These are phyloP conservation scores for Indri indri DNA, from an alignment of 2,113 vertebrate genomes.

Conservation along the genomic window DNA sequence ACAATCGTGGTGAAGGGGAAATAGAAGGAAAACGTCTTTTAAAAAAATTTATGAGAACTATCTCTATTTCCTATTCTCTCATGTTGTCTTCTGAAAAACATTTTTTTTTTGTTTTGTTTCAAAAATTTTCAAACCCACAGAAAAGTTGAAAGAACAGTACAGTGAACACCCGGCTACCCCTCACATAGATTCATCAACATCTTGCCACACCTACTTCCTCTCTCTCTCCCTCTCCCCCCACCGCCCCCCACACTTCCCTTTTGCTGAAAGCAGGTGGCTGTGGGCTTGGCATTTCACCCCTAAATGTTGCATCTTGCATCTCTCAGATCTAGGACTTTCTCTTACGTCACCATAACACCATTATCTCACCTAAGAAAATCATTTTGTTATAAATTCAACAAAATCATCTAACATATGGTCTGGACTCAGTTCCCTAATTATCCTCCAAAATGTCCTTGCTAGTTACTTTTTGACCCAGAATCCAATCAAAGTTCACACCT, in stretches of 20 bases:
- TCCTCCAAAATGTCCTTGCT: background rate
- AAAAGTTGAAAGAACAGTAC: background rate
- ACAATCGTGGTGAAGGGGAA: background rate
- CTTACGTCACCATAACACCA: background rate
- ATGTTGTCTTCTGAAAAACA: background rate
- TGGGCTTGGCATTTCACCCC: background rate
- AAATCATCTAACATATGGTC: background rate
- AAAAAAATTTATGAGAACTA: background rate
- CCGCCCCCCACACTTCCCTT: background rate
- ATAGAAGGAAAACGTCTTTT: background rate
- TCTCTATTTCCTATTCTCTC: background rate
- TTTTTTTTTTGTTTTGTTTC: background rate
- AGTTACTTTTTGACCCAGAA: background rate
- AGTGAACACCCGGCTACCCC: background rate
- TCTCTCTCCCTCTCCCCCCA: background rate
- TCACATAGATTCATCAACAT: background rate
- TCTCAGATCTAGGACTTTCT: background rate
- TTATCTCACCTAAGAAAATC: background rate
- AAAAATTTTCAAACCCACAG: background rate
- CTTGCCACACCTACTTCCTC: slow-evolving; percentile 13
- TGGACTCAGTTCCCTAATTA: background rate
- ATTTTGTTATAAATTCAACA: background rate
- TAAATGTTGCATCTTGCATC: no score
- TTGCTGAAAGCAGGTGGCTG: background rate
- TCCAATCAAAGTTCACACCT: background rate